Base-by-base conservation (phyloP, 2,797 vertebrate species). In the Hafferia zeledoni region DNA sequence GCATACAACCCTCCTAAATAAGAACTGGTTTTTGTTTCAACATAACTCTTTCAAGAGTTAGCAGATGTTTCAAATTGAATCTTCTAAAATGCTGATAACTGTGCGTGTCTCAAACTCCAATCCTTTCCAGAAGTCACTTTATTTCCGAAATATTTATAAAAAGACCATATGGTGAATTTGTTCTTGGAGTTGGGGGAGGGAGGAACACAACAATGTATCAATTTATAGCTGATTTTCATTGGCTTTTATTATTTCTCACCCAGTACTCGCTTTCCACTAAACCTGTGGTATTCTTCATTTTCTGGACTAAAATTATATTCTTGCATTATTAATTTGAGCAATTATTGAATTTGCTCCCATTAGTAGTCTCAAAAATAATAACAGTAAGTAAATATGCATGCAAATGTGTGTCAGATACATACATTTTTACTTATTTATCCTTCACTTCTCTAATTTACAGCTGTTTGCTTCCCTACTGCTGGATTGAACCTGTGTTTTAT, bases 41-140 rank as follows among this genome's bases (percentile, higher is more conserved):
- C 89, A 90, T 84, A 87, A 87, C 63, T 86, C 43, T 93, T 95
- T 95, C 89, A 96, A 96, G 92, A 92, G 94, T 93, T 93, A 93
- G 55, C 94, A 97, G 94, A 94, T 97, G 96, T 97, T 97, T 96
- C 94, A 93, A 96, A 94, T 72, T 95, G 91, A 72, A 70, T 88
- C 82, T 93, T 95, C 87, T 87, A 86, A 95, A 97, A 96, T 86
- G 94, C 82, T 96, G 91, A 92, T 96, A 95, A 95, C 79, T 96
- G 69, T 89, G 59, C 55, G 79, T 88, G 88, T 96, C 79, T 89
- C 79, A 95, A 87, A 52, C 87, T 86, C 61, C 84, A 96, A 72
- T 85, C 82, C 89, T 44, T 92, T 94, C 94, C 89, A 95, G 89
- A 95, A 97, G 87, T 94, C 67, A 81, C 37, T 95, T 90, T 91